A percentile compares a stretch with the other conserved stretches of the same genome.
Evolutionary conservation across 1,140 invertebrate species (phyloP).

Genomic region (Drosophila bocqueti): DNA sequence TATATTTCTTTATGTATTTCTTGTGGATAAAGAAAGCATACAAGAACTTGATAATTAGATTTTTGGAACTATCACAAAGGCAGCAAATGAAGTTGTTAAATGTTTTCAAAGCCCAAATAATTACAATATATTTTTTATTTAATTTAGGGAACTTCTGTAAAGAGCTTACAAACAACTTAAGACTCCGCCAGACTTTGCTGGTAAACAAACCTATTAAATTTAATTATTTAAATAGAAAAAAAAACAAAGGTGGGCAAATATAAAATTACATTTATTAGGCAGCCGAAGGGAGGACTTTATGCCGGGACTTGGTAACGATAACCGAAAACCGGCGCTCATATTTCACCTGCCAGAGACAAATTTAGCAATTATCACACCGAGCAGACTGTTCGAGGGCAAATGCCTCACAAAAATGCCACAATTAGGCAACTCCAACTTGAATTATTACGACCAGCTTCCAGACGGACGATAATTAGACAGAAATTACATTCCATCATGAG

Average conservation of each 20-base stretch:
- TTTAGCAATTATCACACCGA: constrained; percentile 16
- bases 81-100: too few species aligned
- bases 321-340: neutral
- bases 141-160: too few species aligned
- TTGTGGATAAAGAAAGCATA: neutral
- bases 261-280: neutral
- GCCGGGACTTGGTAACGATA: neutral
- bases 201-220: neutral
- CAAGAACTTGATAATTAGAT: neutral
- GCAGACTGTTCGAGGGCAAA: constrained; percentile 21
- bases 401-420: constrained; percentile 22
- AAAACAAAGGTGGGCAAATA: neutral
- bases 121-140: too few species aligned
- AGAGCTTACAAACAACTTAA: too few species aligned
- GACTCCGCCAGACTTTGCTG: too few species aligned
- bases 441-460: constrained; percentile 30
- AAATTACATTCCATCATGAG: constrained; percentile 50
- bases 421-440: constrained; percentile 28
- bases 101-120: too few species aligned
- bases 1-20: too few species aligned
- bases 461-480: constrained; percentile 27
- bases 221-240: neutral
- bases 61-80: too few species aligned
- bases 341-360: constrained; percentile 1
- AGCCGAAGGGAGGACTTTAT: constrained; percentile 17